phyloP scores from a whole-genome alignment of 2,888 invertebrate genomes.

The Leptogaster cylindrica region DNA sequence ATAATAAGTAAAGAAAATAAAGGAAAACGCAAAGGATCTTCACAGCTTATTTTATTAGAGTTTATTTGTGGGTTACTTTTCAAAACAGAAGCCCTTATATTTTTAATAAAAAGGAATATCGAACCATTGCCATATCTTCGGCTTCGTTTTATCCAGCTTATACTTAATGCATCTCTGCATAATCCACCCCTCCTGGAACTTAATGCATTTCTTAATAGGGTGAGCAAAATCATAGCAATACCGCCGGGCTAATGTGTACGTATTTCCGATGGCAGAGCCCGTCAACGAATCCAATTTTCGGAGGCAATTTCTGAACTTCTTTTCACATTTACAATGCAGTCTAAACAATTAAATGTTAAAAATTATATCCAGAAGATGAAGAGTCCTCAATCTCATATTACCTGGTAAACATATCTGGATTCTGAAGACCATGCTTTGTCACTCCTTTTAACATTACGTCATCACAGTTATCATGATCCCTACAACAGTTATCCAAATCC shows the following conservation, averaged over 20 bases:
- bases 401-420: slow-evolving; percentile 59
- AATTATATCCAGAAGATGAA: not conserved
- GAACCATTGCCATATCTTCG: slow-evolving; percentile 58
- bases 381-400: slow-evolving; percentile 42
- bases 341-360: slow-evolving; percentile 47
- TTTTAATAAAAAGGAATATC: slow-evolving; percentile 57
- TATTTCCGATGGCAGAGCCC: slow-evolving; percentile 56
- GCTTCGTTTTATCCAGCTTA: slow-evolving; percentile 51
- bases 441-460: slow-evolving; percentile 56
- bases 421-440: slow-evolving; percentile 54
- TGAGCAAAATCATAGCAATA: slow-evolving; percentile 55
- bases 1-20: too few species aligned
- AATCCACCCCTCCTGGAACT: slow-evolving; percentile 54
- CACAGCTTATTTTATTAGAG: too few species aligned
- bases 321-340: slow-evolving; percentile 58
- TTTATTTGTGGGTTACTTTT: too few species aligned
- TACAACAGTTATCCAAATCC: slow-evolving; percentile 84
- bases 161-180: slow-evolving; percentile 58
- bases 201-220: slow-evolving; percentile 55
- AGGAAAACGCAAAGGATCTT: too few species aligned
- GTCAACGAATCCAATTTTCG: slow-evolving; percentile 53
- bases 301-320: slow-evolving; percentile 58
- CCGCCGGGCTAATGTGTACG: slow-evolving; percentile 56
- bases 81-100: too few species aligned
- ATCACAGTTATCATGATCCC: slow-evolving; percentile 74